These are phyloP conservation scores for Oplegnathus fasciatus DNA, from an alignment of 2,113 vertebrate genomes.

Conservation along the genomic window DNA sequence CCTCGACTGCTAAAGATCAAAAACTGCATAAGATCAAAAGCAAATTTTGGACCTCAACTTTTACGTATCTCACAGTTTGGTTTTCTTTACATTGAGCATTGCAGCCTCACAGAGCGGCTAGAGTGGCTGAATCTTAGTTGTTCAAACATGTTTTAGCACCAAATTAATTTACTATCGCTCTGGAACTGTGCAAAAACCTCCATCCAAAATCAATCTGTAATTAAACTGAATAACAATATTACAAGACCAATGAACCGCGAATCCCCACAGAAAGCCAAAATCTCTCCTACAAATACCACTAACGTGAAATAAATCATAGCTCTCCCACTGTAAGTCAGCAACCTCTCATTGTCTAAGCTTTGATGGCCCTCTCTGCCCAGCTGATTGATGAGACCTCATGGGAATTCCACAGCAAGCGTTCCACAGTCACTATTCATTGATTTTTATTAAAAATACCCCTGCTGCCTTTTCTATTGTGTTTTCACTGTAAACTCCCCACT, in stretches of 20 bases:
- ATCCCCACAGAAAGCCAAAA: background rate
- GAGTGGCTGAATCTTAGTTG: background rate
- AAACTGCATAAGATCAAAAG: background rate
- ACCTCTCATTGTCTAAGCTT: constrained; percentile 11
- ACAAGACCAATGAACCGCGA: background rate
- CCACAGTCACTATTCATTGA: constrained; percentile 44
- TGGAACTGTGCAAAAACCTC: background rate
- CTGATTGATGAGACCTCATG: constrained; percentile 63
- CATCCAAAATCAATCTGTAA: constrained; percentile 3
- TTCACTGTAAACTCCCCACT: constrained; percentile 40
- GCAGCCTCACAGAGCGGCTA: background rate
- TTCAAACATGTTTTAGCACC: background rate
- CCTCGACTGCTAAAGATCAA: background rate
- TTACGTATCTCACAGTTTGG: background rate
- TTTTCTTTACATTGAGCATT: background rate
- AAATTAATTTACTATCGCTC: background rate
- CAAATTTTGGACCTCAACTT: background rate
- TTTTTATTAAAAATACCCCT: constrained; percentile 57
- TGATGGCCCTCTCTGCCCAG: constrained; percentile 15
- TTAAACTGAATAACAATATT: background rate
- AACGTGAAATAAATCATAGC: constrained; percentile 37
- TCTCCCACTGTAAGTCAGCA: constrained; percentile 26
- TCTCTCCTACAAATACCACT: background rate
- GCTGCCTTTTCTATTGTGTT: constrained; percentile 49
- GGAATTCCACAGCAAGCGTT: constrained; percentile 34